These are phyloP conservation scores for Mus minutoides DNA, from an alignment of 2,797 vertebrate species.

Conservation along the genomic window DNA sequence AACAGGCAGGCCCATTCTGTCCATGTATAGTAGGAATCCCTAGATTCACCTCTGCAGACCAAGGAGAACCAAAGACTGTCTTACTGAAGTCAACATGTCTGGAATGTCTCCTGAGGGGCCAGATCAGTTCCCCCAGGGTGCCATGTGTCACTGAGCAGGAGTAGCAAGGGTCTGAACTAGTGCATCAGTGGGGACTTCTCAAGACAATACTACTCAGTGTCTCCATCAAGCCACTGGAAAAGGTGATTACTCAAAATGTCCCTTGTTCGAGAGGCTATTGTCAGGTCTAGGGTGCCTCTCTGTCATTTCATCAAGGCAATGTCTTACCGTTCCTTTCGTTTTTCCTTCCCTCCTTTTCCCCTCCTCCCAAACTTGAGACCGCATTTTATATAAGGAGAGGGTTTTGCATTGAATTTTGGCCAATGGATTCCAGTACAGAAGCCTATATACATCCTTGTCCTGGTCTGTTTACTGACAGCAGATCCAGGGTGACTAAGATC, in stretches of 20 bases:
- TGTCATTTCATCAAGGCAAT: fast-evolving
- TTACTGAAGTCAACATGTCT: background rate
- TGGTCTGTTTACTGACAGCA: background rate
- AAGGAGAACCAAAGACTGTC: background rate
- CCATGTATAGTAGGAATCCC: background rate
- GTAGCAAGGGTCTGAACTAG: background rate
- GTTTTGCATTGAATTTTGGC: background rate
- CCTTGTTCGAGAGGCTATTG: background rate
- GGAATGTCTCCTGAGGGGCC: background rate
- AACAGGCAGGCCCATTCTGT: background rate
- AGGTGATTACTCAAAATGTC: background rate
- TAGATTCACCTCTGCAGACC: background rate
- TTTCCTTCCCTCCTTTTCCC: background rate
- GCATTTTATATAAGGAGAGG: background rate
- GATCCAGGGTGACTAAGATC: background rate
- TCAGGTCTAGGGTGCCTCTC: background rate
- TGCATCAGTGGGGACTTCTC: background rate
- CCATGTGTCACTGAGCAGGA: background rate
- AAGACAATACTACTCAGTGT: background rate
- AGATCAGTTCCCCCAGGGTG: background rate
- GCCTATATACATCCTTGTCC: background rate
- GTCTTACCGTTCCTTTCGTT: background rate
- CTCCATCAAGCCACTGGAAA: background rate
- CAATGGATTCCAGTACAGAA: background rate
- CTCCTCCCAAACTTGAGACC: background rate